phyloP scores from a whole-genome alignment of 2,888 invertebrate genomes.

The Pedicia rivosa region DNA sequence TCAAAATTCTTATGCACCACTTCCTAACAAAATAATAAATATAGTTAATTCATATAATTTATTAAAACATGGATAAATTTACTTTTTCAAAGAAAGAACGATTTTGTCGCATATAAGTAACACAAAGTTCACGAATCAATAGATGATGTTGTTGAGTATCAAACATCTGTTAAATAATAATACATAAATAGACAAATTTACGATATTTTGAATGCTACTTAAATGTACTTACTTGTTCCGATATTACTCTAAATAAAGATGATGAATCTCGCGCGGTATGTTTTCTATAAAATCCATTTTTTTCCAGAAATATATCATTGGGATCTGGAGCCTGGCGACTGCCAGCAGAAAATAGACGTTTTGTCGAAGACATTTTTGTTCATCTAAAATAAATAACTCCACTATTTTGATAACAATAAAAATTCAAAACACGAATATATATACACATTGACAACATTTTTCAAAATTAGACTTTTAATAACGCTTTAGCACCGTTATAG shows the following conservation, averaged over 20 bases:
- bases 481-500: too few relatives aligned
- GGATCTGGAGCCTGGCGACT: slow-evolving; percentile 31
- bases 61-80: slow-evolving; percentile 17
- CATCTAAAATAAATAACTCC: too few relatives aligned
- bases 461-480: too few relatives aligned
- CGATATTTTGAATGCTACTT: too few relatives aligned
- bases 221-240: slow-evolving; percentile 48
- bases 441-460: too few relatives aligned
- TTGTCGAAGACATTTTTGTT: background rate
- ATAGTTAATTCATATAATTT: background rate
- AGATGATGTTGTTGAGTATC: slow-evolving; percentile 55
- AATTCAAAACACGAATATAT: too few relatives aligned
- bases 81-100: slow-evolving; percentile 47
- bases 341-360: slow-evolving; percentile 27
- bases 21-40: slow-evolving; percentile 29
- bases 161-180: slow-evolving; percentile 26
- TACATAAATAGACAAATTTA: too few relatives aligned
- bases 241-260: slow-evolving; percentile 74
- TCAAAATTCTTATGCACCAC: slow-evolving; percentile 45
- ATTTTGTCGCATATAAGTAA: slow-evolving; percentile 52
- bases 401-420: too few relatives aligned
- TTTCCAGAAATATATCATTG: slow-evolving; percentile 60
- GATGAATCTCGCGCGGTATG: slow-evolving; percentile 77
- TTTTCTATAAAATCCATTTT: slow-evolving; percentile 69
- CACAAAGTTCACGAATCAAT: slow-evolving; percentile 54